Conservation (phyloP, 2,113 vertebrate species). For the Brachionichthys hirsutus region DNA sequence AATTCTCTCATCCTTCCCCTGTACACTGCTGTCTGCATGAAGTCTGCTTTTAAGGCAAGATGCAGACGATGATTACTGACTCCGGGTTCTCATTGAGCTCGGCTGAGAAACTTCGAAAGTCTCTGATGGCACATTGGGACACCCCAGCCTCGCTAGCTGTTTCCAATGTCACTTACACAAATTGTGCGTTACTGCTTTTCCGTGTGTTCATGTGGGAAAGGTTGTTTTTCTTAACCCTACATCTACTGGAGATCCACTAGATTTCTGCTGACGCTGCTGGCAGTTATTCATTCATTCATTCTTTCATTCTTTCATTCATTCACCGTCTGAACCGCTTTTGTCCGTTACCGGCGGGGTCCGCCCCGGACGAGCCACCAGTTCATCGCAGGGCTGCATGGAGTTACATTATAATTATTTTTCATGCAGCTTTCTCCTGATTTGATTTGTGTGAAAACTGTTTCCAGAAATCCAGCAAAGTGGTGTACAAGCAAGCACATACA, state of each 20-base stretch:
- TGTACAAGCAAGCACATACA: neutral
- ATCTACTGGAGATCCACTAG: too few species aligned
- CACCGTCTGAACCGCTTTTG: too few species aligned
- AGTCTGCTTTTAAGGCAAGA: constrained; percentile 28
- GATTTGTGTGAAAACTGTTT: neutral
- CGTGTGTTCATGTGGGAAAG: neutral
- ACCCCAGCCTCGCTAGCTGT: constrained; percentile 32
- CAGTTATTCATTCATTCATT: too few species aligned
- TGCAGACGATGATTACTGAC: constrained; percentile 23
- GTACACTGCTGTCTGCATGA: constrained; percentile 17
- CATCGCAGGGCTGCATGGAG: too few species aligned
- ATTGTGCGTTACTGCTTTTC: too few species aligned
- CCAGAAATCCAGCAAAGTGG: constrained; percentile 1
- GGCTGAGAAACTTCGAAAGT: constrained; percentile 31
- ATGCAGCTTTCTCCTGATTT: too few species aligned
- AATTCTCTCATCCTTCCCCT: constrained; percentile 15
- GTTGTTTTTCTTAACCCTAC: neutral
- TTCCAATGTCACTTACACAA: constrained; percentile 5
- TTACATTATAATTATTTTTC: too few species aligned
- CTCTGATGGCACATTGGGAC: constrained; percentile 34
- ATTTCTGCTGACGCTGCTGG: neutral
- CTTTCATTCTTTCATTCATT: too few species aligned
- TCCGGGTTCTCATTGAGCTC: constrained; percentile 32
- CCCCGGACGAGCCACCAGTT: too few species aligned
- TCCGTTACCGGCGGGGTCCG: too few species aligned